Percentiles rank a stretch among this genome's conserved stretches.
Conservation (phyloP, 2,113 vertebrate genomes). For the Microcebus griseorufus region DNA sequence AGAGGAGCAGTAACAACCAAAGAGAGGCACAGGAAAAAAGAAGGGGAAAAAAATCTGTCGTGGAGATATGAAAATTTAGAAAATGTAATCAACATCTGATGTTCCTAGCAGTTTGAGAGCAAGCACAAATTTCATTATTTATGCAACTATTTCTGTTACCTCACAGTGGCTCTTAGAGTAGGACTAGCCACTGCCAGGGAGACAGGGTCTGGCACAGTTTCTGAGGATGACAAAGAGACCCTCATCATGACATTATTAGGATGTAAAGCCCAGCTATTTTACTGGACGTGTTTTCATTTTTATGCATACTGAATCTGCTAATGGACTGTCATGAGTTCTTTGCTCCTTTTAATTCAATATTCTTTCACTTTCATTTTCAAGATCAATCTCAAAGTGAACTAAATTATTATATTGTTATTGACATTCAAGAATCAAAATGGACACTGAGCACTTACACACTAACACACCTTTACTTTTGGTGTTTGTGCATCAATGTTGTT, state of each 20-base stretch:
- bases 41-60: background rate
- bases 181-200: background rate
- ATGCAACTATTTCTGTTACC: background rate
- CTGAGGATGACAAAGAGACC: background rate
- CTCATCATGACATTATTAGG: background rate
- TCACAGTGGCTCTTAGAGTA: background rate
- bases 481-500: background rate
- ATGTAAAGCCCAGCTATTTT: background rate
- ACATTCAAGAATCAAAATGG: background rate
- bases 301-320: background rate
- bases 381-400: background rate
- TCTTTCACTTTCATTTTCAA: conserved; percentile 29
- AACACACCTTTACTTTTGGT: background rate
- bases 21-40: background rate
- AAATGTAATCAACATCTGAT: background rate
- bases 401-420: background rate
- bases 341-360: conserved; percentile 35
- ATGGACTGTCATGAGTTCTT: background rate
- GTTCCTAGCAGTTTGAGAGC: background rate
- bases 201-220: background rate
- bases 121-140: background rate
- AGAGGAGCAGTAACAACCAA: background rate
- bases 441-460: background rate
- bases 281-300: background rate
- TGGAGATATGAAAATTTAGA: background rate